Evolutionary conservation across 2,113 vertebrate species (phyloP), one percentile per base, ranked within the genome.

Genomic region (Zosterops hypoxanthus): DNA sequence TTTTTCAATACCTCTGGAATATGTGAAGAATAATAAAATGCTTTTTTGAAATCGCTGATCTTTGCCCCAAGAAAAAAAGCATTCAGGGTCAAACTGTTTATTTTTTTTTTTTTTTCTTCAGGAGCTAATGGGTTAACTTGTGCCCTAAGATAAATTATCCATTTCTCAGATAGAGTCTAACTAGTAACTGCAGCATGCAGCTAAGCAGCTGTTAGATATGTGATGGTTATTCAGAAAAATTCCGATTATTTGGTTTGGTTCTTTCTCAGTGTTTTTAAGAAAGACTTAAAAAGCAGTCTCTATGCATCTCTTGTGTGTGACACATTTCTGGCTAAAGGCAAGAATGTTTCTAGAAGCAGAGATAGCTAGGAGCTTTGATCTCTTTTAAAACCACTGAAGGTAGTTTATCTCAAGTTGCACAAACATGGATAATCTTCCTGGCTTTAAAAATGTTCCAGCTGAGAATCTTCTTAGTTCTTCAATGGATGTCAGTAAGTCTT

Each of bases 401-500:
- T 71, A 60, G 49, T 87, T 95, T 85, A 82, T 82, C 59, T 90
- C 39, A 76, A 68, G 47, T 60, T 80, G 33, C 60, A 92, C 44
- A 86, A 91, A 95, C 76, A 73, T 33, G 65, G 53, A 60, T 92
- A 91, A 86, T 66, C 80, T 89, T 84, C 47, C 68, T 78, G 53
- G 33, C 34, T 87, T 59, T 81, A 94, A 90, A 84, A 65, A 39
- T 41, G 14, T 42, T 94, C 65, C 59, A 91, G 53, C 50, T 72
- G 53, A 92, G 70, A 82, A 68, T 31, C 42, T 92, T 68, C 31
- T 86, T 55, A 78, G 4, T 31, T 42, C 53, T 66, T 77, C 77
- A 82, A 82, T 44, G 34, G 29, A 60, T 81, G 47, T 41, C 60
- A 87, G 50, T 55, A 73, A 90, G 63, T 70, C 87, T 60, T 82